These are phyloP conservation scores for Macrophya alboannulata DNA, from an alignment of 2,888 invertebrate species.

Conservation along the genomic window DNA sequence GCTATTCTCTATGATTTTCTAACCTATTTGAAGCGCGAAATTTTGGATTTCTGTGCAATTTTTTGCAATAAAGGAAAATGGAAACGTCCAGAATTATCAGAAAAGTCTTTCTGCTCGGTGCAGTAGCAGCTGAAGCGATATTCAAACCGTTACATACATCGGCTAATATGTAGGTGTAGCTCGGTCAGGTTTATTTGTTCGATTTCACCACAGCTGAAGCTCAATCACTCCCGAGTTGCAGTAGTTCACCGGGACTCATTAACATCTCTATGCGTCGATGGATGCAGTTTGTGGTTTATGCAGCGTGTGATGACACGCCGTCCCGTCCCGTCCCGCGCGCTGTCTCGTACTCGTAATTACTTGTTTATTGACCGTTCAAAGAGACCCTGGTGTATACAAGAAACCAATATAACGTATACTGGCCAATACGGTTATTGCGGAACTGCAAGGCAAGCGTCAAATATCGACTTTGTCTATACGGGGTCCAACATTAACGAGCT, in stretches of 20 bases:
- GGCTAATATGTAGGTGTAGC: neutral
- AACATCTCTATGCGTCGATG: conserved; percentile 49
- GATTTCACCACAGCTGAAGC: neutral
- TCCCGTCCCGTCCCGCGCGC: too few relatives aligned
- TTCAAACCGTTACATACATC: neutral
- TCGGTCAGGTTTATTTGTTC: conserved; percentile 25
- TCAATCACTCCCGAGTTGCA: conserved; percentile 34
- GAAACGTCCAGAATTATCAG: too few relatives aligned
- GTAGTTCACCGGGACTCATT: conserved; percentile 29
- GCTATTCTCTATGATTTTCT: too few relatives aligned
- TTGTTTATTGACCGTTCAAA: conserved; percentile 53
- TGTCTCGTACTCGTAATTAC: conserved; percentile 42
- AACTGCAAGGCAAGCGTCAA: neutral
- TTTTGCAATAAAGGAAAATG: too few relatives aligned
- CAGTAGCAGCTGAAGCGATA: neutral
- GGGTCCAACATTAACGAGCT: neutral
- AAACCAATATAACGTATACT: conserved; percentile 29
- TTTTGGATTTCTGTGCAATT: too few relatives aligned
- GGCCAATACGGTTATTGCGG: neutral
- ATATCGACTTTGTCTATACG: neutral
- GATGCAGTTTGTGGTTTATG: conserved; percentile 31
- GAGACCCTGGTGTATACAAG: conserved; percentile 31
- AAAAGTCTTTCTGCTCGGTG: too few relatives aligned
- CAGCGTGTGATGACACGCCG: conserved; percentile 31
- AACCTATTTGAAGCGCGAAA: too few relatives aligned